Percentiles rank a stretch among this genome's conserved stretches.
Conservation (phyloP, 2,888 invertebrate species). For the Therioaphis trifolii region DNA sequence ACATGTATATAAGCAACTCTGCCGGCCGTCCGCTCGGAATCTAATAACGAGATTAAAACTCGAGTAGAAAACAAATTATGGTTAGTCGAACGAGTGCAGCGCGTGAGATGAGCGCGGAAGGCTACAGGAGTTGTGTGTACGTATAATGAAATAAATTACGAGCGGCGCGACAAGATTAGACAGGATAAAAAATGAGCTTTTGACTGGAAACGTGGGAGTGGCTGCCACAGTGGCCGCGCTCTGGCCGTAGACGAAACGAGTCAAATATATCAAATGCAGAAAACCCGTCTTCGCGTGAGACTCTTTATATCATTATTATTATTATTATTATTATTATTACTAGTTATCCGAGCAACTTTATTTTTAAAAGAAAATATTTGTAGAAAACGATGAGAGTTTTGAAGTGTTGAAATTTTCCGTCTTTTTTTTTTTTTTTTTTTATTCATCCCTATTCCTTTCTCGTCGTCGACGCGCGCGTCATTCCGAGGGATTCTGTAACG, state of each 20-base stretch:
- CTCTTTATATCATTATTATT: slow-evolving; percentile 1
- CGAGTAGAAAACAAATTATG: not conserved
- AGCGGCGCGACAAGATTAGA: slow-evolving; percentile 31
- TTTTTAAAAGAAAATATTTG: slow-evolving; percentile 43
- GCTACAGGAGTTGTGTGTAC: not conserved
- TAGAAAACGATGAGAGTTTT: slow-evolving; percentile 39
- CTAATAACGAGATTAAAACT: slow-evolving; percentile 12
- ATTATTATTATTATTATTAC: not conserved
- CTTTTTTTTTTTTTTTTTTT: not conserved
- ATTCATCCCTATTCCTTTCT: not conserved
- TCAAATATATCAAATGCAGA: slow-evolving; percentile 46
- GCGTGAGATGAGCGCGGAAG: too few species aligned
- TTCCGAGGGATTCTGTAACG: slow-evolving; percentile 32
- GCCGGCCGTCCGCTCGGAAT: not conserved
- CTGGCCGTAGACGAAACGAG: slow-evolving; percentile 29
- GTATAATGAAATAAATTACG: slow-evolving; percentile 41
- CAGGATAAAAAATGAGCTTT: slow-evolving; percentile 40
- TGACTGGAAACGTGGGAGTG: slow-evolving; percentile 33
- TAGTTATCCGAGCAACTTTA: slow-evolving; percentile 16
- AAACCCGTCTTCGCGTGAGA: not conserved
- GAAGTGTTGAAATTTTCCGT: slow-evolving; percentile 17
- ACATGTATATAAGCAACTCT: too few species aligned
- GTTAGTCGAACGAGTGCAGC: not conserved
- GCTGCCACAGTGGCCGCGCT: too few species aligned
- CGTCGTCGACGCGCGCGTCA: not conserved